Percentiles rank a stretch among this genome's conserved stretches.
Conservation (phyloP, 2,888 invertebrate genomes). For the Cheilosia vernalis region DNA sequence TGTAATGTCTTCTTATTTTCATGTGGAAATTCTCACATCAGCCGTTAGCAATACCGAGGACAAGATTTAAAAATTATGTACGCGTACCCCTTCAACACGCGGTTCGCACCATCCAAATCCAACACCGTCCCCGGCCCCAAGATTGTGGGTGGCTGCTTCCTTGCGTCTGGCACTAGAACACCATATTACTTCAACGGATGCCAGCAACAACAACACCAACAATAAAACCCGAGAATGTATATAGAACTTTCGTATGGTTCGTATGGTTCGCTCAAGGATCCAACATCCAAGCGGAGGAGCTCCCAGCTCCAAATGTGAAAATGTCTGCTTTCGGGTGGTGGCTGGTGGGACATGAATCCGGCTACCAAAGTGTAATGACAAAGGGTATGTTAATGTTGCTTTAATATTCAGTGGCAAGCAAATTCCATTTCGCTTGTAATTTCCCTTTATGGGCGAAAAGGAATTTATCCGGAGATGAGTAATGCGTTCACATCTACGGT, state of each 20-base stretch:
- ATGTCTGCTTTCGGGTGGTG: conserved; percentile 31
- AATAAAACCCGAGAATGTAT: conserved; percentile 42
- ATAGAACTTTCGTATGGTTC: conserved; percentile 26
- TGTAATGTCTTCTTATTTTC: conserved; percentile 66
- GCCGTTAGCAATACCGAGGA: conserved; percentile 66
- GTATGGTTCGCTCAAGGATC: conserved; percentile 43
- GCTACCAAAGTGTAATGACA: conserved; percentile 73
- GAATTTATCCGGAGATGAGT: conserved; percentile 75
- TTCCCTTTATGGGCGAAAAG: conserved; percentile 75
- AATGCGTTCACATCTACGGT: conserved; percentile 69
- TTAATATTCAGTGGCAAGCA: conserved; percentile 75
- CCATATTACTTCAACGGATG: conserved; percentile 42
- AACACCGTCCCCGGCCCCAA: not conserved
- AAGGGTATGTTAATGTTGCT: conserved; percentile 75
- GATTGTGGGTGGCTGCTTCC: not conserved
- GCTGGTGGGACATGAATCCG: conserved; percentile 45
- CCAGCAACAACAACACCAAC: conserved; percentile 11
- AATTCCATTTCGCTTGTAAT: conserved; percentile 75
- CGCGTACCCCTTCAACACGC: conserved; percentile 57
- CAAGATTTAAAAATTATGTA: conserved; percentile 73
- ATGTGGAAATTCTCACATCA: conserved; percentile 68
- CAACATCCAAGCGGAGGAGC: conserved; percentile 39
- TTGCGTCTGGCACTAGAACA: conserved; percentile 48
- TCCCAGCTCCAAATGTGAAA: conserved; percentile 37
- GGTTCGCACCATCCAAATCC: conserved; percentile 11